phyloP scores from a whole-genome alignment of 2,797 vertebrate genomes.

The Gallirallus australis region DNA sequence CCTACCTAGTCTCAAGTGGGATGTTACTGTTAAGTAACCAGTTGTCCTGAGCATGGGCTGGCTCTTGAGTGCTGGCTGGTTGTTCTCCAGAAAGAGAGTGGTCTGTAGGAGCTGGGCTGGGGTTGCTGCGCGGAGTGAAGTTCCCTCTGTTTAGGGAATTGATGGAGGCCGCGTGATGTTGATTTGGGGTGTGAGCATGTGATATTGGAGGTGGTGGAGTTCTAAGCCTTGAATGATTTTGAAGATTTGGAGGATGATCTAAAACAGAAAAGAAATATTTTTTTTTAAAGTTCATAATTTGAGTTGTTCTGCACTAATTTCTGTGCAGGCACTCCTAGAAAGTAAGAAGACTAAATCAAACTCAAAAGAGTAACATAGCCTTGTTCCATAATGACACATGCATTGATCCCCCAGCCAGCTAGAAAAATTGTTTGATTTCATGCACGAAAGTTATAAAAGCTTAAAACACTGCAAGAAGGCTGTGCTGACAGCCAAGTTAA shows the following conservation, averaged over 20 bases:
- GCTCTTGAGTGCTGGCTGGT: slow-evolving; percentile 85
- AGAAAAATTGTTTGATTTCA: neutral
- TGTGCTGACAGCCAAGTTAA: slow-evolving; percentile 30
- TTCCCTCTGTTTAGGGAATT: slow-evolving; percentile 94
- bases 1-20: slow-evolving; percentile 96
- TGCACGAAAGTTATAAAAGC: neutral
- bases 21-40: slow-evolving; percentile 99
- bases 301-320: neutral
- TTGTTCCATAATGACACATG: neutral
- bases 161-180: slow-evolving; percentile 91
- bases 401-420: neutral
- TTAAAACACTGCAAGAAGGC: neutral
- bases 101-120: slow-evolving; percentile 94
- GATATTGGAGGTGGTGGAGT: slow-evolving; percentile 93
- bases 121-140: slow-evolving; percentile 96
- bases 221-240: slow-evolving; percentile 92
- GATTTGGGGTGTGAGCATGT: slow-evolving; percentile 92
- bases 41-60: slow-evolving; percentile 92
- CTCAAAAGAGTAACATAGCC: neutral
- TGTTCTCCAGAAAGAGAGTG: slow-evolving; percentile 92
- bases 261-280: neutral
- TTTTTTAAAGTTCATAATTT: neutral
- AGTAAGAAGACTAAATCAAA: neutral
- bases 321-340: neutral
- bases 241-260: slow-evolving; percentile 86